These are phyloP conservation scores for Apteryx mantelli DNA, from an alignment of 2,113 vertebrate genomes.

Conservation along the genomic window DNA sequence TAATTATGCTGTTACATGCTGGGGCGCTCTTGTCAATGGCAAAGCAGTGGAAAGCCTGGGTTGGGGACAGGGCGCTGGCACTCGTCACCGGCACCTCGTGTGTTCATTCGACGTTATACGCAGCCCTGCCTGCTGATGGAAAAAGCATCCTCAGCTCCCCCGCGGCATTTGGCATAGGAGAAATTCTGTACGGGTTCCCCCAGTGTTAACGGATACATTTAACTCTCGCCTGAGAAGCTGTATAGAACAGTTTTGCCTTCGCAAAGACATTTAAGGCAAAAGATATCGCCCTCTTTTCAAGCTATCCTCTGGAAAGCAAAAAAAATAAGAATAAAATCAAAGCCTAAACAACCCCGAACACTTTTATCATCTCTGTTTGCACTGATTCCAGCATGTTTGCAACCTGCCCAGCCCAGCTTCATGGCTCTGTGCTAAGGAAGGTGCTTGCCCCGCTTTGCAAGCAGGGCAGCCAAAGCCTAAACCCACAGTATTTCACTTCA, in stretches of 20 bases:
- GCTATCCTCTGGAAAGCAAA: not conserved
- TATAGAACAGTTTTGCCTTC: not conserved
- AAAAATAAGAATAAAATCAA: not conserved
- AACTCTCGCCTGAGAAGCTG: fast-evolving
- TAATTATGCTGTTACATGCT: not conserved
- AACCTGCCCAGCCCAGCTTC: not conserved
- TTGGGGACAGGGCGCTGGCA: not conserved
- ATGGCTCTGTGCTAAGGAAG: too few species aligned
- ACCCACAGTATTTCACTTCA: fast-evolving
- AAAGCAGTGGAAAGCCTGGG: not conserved
- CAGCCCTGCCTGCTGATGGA: not conserved
- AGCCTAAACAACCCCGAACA: not conserved
- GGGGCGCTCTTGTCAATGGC: not conserved
- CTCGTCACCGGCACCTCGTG: not conserved
- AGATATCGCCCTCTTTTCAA: fast-evolving
- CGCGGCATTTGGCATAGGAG: fast-evolving
- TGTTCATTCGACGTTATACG: not conserved
- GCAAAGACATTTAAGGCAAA: not conserved
- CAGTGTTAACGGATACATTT: fast-evolving
- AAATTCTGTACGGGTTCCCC: not conserved
- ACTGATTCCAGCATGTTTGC: too few species aligned
- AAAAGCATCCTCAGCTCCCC: not conserved
- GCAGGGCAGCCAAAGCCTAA: not conserved
- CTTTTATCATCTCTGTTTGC: not conserved
- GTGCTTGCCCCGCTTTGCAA: not conserved